These are phyloP conservation scores for Antrozous pallidus DNA, from an alignment of 2,797 vertebrate genomes.

Conservation along the genomic window DNA sequence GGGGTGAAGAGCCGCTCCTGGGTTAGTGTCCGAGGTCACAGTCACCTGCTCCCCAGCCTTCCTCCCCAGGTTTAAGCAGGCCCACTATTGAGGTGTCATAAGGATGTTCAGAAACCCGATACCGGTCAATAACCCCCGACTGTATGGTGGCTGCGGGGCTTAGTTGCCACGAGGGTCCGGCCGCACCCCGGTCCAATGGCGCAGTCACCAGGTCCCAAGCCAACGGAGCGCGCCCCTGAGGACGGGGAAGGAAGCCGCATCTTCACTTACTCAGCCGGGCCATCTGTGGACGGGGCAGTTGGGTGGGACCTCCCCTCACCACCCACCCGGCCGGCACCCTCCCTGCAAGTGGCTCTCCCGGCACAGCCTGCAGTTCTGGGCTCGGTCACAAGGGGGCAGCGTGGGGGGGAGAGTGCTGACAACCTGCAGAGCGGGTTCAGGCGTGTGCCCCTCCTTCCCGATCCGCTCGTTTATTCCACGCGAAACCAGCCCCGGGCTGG, in stretches of 20 bases:
- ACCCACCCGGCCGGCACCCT: background rate
- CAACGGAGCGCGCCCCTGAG: background rate
- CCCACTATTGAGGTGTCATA: background rate
- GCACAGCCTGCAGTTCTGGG: background rate
- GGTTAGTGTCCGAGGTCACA: too few species aligned
- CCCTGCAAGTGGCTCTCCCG: background rate
- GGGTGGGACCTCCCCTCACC: background rate
- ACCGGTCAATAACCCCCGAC: rapidly evolving
- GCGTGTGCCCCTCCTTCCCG: background rate
- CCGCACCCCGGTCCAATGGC: background rate
- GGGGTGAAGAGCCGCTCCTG: background rate
- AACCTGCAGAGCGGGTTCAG: background rate
- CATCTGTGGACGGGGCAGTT: background rate
- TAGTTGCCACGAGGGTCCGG: background rate
- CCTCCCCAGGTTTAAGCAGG: background rate
- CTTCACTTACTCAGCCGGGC: background rate
- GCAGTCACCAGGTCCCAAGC: background rate
- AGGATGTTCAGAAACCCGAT: background rate
- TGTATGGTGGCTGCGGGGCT: background rate
- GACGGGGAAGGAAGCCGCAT: background rate
- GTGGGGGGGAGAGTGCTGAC: background rate
- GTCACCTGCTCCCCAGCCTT: background rate
- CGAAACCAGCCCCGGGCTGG: background rate
- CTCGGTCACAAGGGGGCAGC: constrained; percentile 58
- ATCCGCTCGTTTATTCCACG: background rate